Base-by-base conservation (phyloP, 2,888 invertebrate genomes). In the Electrophaes corylata region DNA sequence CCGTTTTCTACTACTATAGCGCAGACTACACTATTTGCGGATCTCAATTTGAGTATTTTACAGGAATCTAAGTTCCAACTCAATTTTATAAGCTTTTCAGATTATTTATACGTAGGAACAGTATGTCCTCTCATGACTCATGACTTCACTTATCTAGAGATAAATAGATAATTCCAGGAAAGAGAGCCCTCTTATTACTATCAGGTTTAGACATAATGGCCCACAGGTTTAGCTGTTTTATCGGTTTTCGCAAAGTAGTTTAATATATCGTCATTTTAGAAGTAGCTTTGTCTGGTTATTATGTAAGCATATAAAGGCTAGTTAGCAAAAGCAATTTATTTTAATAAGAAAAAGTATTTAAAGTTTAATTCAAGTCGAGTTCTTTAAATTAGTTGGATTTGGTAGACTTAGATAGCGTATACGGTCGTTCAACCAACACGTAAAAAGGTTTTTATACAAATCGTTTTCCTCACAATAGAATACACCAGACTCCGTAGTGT, bases 61-160 rank as follows among this genome's bases (percentile, higher is more conserved):
- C 16, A n/a, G n/a, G n/a, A 50, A 57, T 54, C 51, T 57, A 26
- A 29, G 44, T 26, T 5, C 2, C 2, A 5, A 56, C 43, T 46
- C 16, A 18, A 41, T 49, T 53, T 55, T 60, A 57, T 33, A 19
- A 53, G 47, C 12, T 45, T 12, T 23, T 50, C 57, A 62, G 62
- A 66, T 64, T 62, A 45, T 41, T 57, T 43, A 50, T 33, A 39
- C 53, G 47, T 51, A 53, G 43, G 19, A 49, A 57, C 53, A 44
- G 51, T 48, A 57, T 41, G 40, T 48, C 46, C 47, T 64, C 57
- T 51, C 57, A 39, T 57, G 55, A 59, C 46, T 54, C 49, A 58
- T 59, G 59, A 60, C 57, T 60, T 71, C 60, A 73, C 63, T 66
- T 65, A 66, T 62, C 66, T 40, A 47, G 48, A 51, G 37, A 41